phyloP scores from a whole-genome alignment of 1,140 invertebrate genomes.

The Platorchestia sp. region DNA sequence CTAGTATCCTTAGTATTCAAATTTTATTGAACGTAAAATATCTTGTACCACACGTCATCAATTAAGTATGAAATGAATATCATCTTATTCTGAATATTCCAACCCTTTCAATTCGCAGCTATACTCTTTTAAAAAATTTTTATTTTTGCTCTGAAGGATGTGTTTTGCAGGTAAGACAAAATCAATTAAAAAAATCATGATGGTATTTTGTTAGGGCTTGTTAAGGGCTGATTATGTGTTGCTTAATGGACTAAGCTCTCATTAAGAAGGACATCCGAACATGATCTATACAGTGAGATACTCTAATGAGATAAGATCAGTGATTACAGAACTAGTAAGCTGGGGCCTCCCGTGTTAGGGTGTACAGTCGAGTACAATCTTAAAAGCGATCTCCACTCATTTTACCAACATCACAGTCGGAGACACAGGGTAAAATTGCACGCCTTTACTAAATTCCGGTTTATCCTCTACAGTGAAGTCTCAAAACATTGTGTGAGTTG shows the following conservation, averaged over 20 bases:
- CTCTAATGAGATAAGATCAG: neutral
- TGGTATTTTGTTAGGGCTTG: neutral
- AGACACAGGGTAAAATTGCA: neutral
- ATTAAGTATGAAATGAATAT: neutral
- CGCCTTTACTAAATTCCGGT: neutral
- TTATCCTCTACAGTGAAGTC: neutral
- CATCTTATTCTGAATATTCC: neutral
- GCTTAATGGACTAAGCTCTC: neutral
- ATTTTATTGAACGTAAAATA: too few relatives aligned
- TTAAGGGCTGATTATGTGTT: conserved; percentile 8
- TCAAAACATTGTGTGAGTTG: neutral
- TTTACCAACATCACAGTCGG: neutral
- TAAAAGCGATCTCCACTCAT: neutral
- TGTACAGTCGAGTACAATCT: neutral
- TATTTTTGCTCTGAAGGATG: neutral
- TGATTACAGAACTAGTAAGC: neutral
- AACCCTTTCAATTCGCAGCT: neutral
- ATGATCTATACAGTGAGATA: neutral
- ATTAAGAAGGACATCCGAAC: neutral
- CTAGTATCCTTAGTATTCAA: too few relatives aligned
- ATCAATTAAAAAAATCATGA: neutral
- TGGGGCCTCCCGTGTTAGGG: neutral
- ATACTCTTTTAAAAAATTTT: neutral
- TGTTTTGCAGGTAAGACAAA: neutral
- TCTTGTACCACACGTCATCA: neutral